phyloP scores from a whole-genome alignment of 2,888 invertebrate species.

The Lymantria monacha region DNA sequence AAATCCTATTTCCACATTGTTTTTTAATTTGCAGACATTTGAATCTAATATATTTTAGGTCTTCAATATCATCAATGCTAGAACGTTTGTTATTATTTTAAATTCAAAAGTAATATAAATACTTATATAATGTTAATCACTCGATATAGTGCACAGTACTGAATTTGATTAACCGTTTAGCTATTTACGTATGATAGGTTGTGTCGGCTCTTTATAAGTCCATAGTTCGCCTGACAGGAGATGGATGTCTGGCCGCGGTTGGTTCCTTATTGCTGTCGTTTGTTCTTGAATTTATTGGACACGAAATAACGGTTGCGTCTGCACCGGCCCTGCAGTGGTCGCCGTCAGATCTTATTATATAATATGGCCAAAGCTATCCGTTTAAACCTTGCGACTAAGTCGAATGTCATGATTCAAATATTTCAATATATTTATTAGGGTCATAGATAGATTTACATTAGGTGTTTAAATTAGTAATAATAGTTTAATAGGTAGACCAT shows the following conservation, averaged over 20 bases:
- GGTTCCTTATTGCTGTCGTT: slow-evolving; percentile 74
- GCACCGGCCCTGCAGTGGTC: slow-evolving; percentile 49
- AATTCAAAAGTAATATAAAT: too few relatives aligned
- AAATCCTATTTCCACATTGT: too few relatives aligned
- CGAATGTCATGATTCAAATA: slow-evolving; percentile 54
- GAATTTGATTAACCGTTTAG: slow-evolving; percentile 64
- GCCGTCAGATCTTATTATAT: slow-evolving; percentile 51
- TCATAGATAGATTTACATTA: slow-evolving; percentile 15
- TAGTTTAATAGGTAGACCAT: too few relatives aligned
- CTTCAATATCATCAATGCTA: too few relatives aligned
- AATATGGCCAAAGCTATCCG: slow-evolving; percentile 50
- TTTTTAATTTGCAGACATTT: too few relatives aligned
- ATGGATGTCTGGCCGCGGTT: slow-evolving; percentile 62
- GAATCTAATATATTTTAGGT: too few relatives aligned
- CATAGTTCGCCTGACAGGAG: slow-evolving; percentile 57
- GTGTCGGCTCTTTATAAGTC: slow-evolving; percentile 51
- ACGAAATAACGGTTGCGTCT: slow-evolving; percentile 70
- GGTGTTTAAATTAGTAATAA: too few relatives aligned
- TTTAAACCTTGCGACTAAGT: slow-evolving; percentile 60
- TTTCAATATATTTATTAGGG: slow-evolving; percentile 41
- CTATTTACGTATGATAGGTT: slow-evolving; percentile 53
- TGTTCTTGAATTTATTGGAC: slow-evolving; percentile 75
- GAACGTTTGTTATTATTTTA: too few relatives aligned
- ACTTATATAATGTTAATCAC: too few relatives aligned
- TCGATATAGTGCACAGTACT: slow-evolving; percentile 37